A percentile compares a stretch with the other conserved stretches of the same genome.
phyloP scores from a whole-genome alignment of 2,797 vertebrate species.

The Pteropus rufus region DNA sequence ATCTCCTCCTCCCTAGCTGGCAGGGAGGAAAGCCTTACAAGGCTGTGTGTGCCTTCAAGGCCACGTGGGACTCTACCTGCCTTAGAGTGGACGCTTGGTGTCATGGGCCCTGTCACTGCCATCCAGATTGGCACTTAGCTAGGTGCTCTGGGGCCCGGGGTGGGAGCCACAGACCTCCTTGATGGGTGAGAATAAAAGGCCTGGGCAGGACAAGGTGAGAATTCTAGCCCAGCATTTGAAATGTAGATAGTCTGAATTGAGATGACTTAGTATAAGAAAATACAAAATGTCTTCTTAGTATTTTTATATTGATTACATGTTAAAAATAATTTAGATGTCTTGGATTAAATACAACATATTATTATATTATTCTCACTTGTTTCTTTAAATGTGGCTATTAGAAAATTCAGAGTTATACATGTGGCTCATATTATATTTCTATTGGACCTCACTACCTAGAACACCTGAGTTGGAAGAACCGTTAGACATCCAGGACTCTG shows the following conservation, averaged over 20 bases:
- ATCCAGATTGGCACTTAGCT: neutral
- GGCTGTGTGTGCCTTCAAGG: neutral
- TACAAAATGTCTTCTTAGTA: neutral
- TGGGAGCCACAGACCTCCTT: neutral
- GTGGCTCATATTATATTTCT: neutral
- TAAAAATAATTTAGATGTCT: neutral
- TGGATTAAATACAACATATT: neutral
- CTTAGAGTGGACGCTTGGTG: neutral
- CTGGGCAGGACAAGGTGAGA: neutral
- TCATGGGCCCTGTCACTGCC: neutral
- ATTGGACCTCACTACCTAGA: neutral
- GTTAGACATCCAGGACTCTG: fast-evolving
- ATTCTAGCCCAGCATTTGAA: neutral
- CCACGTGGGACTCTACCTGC: neutral
- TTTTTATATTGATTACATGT: neutral
- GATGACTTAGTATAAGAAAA: neutral
- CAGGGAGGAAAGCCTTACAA: neutral
- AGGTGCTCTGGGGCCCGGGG: neutral
- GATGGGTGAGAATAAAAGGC: neutral
- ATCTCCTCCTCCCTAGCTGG: neutral
- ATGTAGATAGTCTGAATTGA: fast-evolving
- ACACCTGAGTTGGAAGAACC: neutral
- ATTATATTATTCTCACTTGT: neutral
- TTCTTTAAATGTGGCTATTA: neutral
- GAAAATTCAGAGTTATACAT: neutral